These are phyloP conservation scores for Cordilura impudica DNA, from an alignment of 2,888 invertebrate species.

Conservation along the genomic window DNA sequence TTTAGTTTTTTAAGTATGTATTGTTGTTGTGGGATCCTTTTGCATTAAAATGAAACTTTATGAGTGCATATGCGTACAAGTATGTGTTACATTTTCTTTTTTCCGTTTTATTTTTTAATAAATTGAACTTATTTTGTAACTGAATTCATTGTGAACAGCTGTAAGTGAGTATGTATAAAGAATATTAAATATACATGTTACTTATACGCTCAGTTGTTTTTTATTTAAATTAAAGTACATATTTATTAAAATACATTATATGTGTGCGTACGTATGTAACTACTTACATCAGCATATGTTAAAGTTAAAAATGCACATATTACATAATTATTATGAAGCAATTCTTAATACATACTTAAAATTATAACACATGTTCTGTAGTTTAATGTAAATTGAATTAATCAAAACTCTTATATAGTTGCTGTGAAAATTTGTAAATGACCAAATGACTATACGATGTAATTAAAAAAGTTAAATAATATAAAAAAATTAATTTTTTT, in stretches of 20 bases:
- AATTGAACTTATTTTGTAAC: not conserved
- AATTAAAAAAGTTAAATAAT: no score
- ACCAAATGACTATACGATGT: no score
- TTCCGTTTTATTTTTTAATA: no score
- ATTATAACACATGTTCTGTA: not conserved
- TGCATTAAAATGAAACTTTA: slow-evolving; percentile 51
- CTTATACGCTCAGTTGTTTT: not conserved
- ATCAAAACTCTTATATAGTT: not conserved
- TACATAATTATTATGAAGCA: not conserved
- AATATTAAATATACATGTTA: not conserved
- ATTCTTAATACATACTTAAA: no score
- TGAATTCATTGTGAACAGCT: not conserved
- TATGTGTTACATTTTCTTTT: not conserved
- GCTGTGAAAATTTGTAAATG: no score
- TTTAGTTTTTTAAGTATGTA: slow-evolving; percentile 48
- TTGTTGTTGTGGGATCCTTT: slow-evolving; percentile 25
- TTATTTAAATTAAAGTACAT: not conserved
- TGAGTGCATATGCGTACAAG: not conserved
- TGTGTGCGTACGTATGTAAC: no score
- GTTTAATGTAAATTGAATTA: not conserved
- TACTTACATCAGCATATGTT: no score
- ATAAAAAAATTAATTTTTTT: no score
- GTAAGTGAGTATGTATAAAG: no score
- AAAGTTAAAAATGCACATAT: no score
- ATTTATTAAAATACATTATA: not conserved